Evolutionary conservation across 2,113 vertebrate genomes (phyloP).

Genomic region (Phrynosoma platyrhinos): DNA sequence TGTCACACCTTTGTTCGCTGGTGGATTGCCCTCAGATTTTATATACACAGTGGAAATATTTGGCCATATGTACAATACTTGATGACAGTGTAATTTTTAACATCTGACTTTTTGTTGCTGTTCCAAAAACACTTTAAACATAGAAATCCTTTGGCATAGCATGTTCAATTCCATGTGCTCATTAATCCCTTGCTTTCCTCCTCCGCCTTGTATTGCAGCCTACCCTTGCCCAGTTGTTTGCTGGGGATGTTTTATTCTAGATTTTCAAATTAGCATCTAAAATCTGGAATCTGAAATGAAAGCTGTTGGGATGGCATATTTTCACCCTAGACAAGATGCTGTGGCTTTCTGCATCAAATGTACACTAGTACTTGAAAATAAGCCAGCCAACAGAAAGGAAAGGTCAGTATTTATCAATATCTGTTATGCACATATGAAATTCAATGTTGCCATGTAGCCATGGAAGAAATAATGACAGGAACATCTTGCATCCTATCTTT

Average conservation of each 20-base stretch:
- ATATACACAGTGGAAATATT: not conserved
- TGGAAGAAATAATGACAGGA: no score
- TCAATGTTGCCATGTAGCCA: no score
- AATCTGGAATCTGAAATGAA: no score
- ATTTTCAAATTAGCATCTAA: no score
- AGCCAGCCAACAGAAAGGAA: no score
- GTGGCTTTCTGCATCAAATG: no score
- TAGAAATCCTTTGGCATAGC: not conserved
- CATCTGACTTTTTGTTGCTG: not conserved
- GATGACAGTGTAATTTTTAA: constrained; percentile 3
- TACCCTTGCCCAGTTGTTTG: not conserved
- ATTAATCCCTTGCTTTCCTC: not conserved
- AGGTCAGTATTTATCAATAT: no score
- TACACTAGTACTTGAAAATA: no score
- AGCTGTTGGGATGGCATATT: no score
- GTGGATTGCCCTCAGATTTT: constrained; percentile 7
- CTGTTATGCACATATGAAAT: no score
- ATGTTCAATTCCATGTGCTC: not conserved
- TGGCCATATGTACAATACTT: not conserved
- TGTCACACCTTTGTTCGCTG: constrained; percentile 4
- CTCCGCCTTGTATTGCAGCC: constrained; percentile 1
- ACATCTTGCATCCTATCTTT: no score
- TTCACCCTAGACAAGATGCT: no score
- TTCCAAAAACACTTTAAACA: not conserved
- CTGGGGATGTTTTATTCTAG: not conserved